Base-by-base conservation (phyloP, 1,140 invertebrate genomes). In the Brachionus plicatilis region DNA sequence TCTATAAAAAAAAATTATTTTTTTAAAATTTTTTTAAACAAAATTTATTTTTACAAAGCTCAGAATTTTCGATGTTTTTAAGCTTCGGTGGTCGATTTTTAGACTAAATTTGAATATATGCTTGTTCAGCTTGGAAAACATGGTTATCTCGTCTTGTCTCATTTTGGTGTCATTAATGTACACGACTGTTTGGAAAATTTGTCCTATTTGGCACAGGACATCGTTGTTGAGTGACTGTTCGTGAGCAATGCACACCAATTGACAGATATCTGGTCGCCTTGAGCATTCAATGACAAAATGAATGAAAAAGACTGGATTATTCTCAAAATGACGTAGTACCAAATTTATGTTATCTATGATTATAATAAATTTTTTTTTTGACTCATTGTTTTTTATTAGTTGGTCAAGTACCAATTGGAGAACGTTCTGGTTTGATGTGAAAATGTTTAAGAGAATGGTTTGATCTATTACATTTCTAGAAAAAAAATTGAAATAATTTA, bases 31-130 rank as follows among this genome's bases (percentile, higher is more conserved):
- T 24, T 2, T 7, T 9, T 2, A 37, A 3, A 47, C n/a, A 47
- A 27, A 14, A 17, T 7, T 37, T 4, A 12, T 24, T 20, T 37
- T 12, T 80, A 53, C 45, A 60, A 66, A 29, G 17, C n/a, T 82
- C 14, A 82, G 24, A 41, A 68, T 45, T 82, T 82, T 82, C 0
- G 17, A 2, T 33, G 53, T 47, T n/a, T 20, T 65, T 3, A 65
- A 65, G 45, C 37, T 82, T 6, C 79, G 50, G 17, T 82, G 50
- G 2, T 60, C 37, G 8, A 68, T 65, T 45, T 65, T 68, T 2
- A 82, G 37, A 43, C 60, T 65, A 68, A 43, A 82, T 45, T 82
- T 82, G 27, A 82, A 60, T 12, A 82, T 41, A 17, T 82, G 53
- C 43, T 82, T 82, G 53, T 43, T 68, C 2, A 68, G 33, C 65